Conservation (phyloP, 2,113 vertebrate species). For the Perca fluviatilis region DNA sequence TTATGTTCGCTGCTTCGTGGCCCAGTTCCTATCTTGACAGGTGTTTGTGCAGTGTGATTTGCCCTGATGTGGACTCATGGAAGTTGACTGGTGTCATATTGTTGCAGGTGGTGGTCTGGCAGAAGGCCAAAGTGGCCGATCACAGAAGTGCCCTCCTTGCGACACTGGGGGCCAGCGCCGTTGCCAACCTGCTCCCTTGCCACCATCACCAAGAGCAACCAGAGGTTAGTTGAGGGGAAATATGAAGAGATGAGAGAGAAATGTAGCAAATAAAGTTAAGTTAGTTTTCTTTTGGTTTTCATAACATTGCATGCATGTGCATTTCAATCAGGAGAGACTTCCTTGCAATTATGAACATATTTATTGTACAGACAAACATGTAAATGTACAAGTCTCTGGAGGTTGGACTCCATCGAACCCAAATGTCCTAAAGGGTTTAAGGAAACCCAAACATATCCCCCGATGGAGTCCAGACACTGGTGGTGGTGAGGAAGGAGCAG, state of each 20-base stretch:
- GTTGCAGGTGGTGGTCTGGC: slow-evolving; percentile 94
- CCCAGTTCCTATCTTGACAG: slow-evolving; percentile 34
- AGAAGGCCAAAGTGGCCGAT: slow-evolving; percentile 92
- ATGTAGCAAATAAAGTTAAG: neutral
- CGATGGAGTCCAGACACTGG: too few species aligned
- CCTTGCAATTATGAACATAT: too few species aligned
- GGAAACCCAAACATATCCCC: too few species aligned
- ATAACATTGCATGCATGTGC: neutral
- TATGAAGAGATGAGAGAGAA: slow-evolving; percentile 12
- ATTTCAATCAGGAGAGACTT: too few species aligned
- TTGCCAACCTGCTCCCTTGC: slow-evolving; percentile 90
- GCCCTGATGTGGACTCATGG: slow-evolving; percentile 38
- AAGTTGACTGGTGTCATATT: slow-evolving; percentile 80
- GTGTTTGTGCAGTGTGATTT: slow-evolving; percentile 63
- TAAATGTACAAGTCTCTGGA: too few species aligned
- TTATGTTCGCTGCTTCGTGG: neutral
- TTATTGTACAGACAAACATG: too few species aligned
- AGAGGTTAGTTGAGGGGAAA: slow-evolving; percentile 86
- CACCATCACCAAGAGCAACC: slow-evolving; percentile 88
- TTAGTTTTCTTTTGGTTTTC: neutral
- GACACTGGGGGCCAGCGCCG: slow-evolving; percentile 88
- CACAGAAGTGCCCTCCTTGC: slow-evolving; percentile 92
- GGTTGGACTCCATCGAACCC: too few species aligned
- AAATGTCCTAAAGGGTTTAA: too few species aligned
- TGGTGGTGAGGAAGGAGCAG: too few species aligned